phyloP scores from a whole-genome alignment of 2,113 vertebrate genomes.

The Dasyprocta punctata region DNA sequence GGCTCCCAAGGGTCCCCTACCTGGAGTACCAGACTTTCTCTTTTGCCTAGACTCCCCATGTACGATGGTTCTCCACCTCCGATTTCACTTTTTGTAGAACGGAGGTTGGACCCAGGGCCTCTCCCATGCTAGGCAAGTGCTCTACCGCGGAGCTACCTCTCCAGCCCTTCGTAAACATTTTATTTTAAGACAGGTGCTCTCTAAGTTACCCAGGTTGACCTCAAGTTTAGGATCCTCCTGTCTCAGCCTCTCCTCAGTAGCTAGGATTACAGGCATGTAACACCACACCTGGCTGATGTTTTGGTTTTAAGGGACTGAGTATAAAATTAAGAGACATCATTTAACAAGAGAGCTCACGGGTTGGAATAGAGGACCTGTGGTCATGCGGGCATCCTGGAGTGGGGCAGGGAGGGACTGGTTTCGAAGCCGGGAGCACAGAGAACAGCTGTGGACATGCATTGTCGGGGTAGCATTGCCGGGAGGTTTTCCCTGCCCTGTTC shows the following conservation, averaged over 20 bases:
- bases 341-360: not conserved
- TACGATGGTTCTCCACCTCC: too few relatives aligned
- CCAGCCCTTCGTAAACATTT: not conserved
- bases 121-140: not conserved
- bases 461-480: accelerated
- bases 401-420: too few relatives aligned
- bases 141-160: not conserved
- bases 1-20: not conserved
- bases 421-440: not conserved
- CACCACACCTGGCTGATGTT: not conserved
- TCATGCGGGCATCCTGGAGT: not conserved
- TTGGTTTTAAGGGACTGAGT: not conserved
- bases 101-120: not conserved
- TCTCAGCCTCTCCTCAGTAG: not conserved
- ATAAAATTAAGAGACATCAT: not conserved
- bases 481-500: too few relatives aligned
- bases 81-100: not conserved
- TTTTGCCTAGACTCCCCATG: not conserved
- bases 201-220: not conserved
- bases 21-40: not conserved
- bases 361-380: too few relatives aligned
- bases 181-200: not conserved
- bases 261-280: not conserved
- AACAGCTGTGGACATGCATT: not conserved
- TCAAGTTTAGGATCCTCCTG: not conserved